Conservation (phyloP, 2,888 invertebrate genomes). For the Hemaris fuciformis region DNA sequence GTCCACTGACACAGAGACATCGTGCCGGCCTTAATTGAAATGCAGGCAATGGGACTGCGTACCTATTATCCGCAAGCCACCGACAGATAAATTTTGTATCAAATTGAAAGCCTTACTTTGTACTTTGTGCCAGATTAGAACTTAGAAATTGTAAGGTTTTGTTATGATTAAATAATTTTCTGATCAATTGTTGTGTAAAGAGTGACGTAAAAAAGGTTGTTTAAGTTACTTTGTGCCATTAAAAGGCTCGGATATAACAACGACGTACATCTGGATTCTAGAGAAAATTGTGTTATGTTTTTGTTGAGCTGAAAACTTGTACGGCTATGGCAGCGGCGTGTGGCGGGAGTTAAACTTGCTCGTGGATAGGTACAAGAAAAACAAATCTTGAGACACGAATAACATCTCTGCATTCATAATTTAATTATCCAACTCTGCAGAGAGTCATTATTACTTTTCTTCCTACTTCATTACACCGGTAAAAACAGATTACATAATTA, state of each 20-base stretch:
- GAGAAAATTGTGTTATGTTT: not conserved
- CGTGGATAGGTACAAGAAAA: not conserved
- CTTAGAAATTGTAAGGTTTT: not conserved
- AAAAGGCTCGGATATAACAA: not conserved
- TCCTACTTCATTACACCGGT: slow-evolving; percentile 4
- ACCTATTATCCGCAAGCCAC: slow-evolving; percentile 15
- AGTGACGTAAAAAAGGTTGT: too few species aligned
- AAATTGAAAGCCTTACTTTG: slow-evolving; percentile 1
- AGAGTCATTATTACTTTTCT: slow-evolving; percentile 5
- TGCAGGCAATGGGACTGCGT: slow-evolving; percentile 19
- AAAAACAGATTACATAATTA: slow-evolving; percentile 7
- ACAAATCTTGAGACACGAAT: slow-evolving; percentile 4
- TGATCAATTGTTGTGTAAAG: too few species aligned
- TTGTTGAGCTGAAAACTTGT: not conserved
- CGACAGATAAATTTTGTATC: slow-evolving; percentile 13
- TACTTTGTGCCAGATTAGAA: not conserved
- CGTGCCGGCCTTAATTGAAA: slow-evolving; percentile 30
- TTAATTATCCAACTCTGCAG: slow-evolving; percentile 6
- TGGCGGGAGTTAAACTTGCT: slow-evolving; percentile 6
- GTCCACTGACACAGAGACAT: slow-evolving; percentile 22
- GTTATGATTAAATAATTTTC: not conserved
- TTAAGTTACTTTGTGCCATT: too few species aligned
- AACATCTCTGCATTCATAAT: slow-evolving; percentile 8
- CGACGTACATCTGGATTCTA: not conserved
- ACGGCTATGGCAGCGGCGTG: not conserved